phyloP scores from a whole-genome alignment of 2,797 vertebrate genomes.

The Phataginus tricuspis region DNA sequence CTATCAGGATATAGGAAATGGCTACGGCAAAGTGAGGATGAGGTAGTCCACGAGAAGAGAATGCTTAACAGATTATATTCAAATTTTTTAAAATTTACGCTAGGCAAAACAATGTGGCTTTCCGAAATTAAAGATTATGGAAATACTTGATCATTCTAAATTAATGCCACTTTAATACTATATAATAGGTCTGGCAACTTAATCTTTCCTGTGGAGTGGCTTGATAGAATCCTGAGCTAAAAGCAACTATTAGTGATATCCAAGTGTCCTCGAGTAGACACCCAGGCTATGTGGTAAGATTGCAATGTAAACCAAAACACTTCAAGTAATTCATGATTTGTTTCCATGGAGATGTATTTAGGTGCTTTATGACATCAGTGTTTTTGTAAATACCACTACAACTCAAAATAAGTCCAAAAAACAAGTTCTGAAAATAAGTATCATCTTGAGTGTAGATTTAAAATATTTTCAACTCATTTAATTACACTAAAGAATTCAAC shows the following conservation, averaged over 20 bases:
- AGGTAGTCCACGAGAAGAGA: conserved; percentile 12
- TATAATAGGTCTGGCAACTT: neutral
- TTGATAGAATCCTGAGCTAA: conserved; percentile 47
- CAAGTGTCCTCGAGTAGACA: neutral
- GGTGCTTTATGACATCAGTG: conserved; percentile 12
- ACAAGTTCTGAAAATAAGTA: neutral
- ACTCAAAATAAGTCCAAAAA: conserved; percentile 41
- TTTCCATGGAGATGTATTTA: conserved; percentile 20
- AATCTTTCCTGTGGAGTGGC: conserved; percentile 1
- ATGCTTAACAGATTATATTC: conserved; percentile 2
- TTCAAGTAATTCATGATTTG: conserved; percentile 29
- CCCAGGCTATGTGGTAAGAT: conserved; percentile 45
- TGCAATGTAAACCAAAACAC: conserved; percentile 22
- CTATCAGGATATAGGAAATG: conserved; percentile 32
- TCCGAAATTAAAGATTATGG: conserved; percentile 26
- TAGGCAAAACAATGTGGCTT: conserved; percentile 6
- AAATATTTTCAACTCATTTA: conserved; percentile 30
- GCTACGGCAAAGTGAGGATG: conserved; percentile 1
- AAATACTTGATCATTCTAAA: conserved; percentile 4
- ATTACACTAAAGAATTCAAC: conserved; percentile 37
- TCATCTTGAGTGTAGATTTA: conserved; percentile 9
- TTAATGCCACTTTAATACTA: conserved; percentile 29
- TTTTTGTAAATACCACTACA: conserved; percentile 25
- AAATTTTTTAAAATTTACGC: conserved; percentile 46
- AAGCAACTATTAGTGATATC: conserved; percentile 33